A percentile compares a stretch with the other conserved stretches of the same genome.
phyloP scores from a whole-genome alignment of 2,113 vertebrate species.

The Microcebus lehilahytsara region DNA sequence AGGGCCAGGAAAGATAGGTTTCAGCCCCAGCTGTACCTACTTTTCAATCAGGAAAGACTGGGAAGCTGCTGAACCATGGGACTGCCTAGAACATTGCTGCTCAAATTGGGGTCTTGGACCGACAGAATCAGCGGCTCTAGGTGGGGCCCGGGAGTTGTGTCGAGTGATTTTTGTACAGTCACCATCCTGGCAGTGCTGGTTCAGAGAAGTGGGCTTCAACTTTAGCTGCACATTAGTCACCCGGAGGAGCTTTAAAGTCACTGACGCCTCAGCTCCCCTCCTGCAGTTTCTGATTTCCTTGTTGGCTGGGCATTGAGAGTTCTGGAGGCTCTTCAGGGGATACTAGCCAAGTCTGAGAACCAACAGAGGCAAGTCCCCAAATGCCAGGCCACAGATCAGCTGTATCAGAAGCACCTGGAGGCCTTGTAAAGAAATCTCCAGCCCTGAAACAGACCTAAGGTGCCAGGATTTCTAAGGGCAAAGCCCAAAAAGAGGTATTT shows the following conservation, averaged over 20 bases:
- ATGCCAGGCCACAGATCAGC: neutral
- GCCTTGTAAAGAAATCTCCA: neutral
- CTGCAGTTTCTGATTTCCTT: neutral
- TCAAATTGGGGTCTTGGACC: neutral
- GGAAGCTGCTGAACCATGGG: neutral
- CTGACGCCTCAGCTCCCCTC: neutral
- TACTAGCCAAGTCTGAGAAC: neutral
- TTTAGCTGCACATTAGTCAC: neutral
- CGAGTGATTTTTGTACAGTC: neutral
- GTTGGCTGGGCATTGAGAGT: neutral
- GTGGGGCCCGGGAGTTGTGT: accelerated
- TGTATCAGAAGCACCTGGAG: neutral
- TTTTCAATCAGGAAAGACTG: neutral
- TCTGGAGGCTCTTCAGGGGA: neutral
- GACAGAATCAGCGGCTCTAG: neutral
- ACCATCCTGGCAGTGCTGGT: neutral
- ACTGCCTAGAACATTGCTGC: neutral
- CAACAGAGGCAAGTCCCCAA: neutral
- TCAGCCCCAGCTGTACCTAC: neutral
- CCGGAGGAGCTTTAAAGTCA: neutral
- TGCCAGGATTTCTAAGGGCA: neutral
- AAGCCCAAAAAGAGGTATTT: neutral
- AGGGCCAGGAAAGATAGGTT: neutral
- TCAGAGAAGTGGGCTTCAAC: neutral
- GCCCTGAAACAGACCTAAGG: no score